Conservation (phyloP, 2,797 vertebrate genomes). For the Gadopsis bispinosus region DNA sequence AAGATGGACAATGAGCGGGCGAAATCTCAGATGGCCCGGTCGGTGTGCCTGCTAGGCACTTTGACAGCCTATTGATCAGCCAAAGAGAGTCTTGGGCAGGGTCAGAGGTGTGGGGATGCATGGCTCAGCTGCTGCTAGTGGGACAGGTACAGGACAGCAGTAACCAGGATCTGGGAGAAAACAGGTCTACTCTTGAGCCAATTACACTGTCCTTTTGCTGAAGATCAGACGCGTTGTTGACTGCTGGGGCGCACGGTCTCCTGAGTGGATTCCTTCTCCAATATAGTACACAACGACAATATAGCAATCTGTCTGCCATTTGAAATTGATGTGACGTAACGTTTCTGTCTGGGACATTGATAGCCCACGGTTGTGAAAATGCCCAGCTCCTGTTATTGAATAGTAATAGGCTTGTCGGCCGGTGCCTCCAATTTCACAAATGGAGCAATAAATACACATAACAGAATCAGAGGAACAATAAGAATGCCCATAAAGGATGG, state of each 20-base stretch:
- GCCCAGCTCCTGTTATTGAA: conserved; percentile 80
- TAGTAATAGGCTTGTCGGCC: conserved; percentile 78
- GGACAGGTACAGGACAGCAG: conserved; percentile 66
- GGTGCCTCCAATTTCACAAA: conserved; percentile 83
- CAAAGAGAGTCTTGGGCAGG: conserved; percentile 62
- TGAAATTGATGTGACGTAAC: conserved; percentile 74
- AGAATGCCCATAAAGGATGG: conserved; percentile 69
- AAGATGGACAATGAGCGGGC: conserved; percentile 79
- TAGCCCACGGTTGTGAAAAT: conserved; percentile 76
- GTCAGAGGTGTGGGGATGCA: conserved; percentile 72
- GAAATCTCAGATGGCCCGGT: conserved; percentile 77
- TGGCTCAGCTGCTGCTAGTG: conserved; percentile 57
- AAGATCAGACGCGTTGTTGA: conserved; percentile 46
- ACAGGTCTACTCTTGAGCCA: conserved; percentile 52
- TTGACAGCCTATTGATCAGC: conserved; percentile 82
- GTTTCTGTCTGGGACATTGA: conserved; percentile 73
- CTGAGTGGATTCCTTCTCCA: conserved; percentile 33
- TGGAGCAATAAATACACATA: conserved; percentile 84
- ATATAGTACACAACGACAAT: conserved; percentile 61
- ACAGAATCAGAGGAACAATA: conserved; percentile 80
- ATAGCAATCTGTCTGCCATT: conserved; percentile 52
- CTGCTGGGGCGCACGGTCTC: conserved; percentile 41
- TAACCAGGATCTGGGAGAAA: conserved; percentile 57
- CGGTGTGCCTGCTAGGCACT: conserved; percentile 76
- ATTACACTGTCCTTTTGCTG: conserved; percentile 51